These are phyloP conservation scores for Tautogolabrus adspersus DNA, from an alignment of 2,113 vertebrate genomes.

Conservation along the genomic window DNA sequence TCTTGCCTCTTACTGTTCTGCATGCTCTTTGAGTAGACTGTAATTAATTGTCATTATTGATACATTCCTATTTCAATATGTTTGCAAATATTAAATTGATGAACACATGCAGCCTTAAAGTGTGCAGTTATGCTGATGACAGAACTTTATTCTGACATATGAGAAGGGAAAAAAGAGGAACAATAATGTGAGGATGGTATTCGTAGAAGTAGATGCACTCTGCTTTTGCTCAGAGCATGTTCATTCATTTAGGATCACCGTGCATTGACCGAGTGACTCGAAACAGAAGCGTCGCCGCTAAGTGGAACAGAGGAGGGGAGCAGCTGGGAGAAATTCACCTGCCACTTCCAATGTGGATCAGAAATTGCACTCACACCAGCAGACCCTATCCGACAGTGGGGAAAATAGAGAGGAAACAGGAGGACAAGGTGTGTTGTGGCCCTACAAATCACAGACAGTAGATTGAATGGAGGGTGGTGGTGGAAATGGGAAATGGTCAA, in stretches of 20 bases:
- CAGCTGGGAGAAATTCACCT: conserved; percentile 83
- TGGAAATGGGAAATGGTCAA: conserved; percentile 69
- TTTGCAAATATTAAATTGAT: background rate
- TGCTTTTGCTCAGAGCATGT: conserved; percentile 74
- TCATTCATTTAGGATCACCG: conserved; percentile 82
- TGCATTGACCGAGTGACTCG: conserved; percentile 60
- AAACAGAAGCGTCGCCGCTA: conserved; percentile 67
- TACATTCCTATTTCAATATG: background rate
- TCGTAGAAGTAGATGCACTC: conserved; percentile 73
- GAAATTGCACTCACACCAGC: conserved; percentile 77
- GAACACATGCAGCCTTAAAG: background rate
- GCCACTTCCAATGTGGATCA: conserved; percentile 84
- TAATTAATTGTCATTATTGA: conserved; percentile 17
- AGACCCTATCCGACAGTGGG: conserved; percentile 42
- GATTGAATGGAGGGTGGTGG: conserved; percentile 64
- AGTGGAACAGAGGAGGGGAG: conserved; percentile 79
- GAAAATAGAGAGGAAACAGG: conserved; percentile 37
- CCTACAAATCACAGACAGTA: conserved; percentile 68
- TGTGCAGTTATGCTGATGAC: conserved; percentile 38
- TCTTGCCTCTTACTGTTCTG: too few species aligned
- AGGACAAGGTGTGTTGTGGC: conserved; percentile 54
- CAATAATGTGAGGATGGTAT: conserved; percentile 72
- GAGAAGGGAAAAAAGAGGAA: conserved; percentile 42
- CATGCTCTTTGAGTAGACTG: background rate
- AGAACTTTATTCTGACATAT: conserved; percentile 45